phyloP scores from a whole-genome alignment of 2,113 vertebrate genomes.

The Mellivora capensis region DNA sequence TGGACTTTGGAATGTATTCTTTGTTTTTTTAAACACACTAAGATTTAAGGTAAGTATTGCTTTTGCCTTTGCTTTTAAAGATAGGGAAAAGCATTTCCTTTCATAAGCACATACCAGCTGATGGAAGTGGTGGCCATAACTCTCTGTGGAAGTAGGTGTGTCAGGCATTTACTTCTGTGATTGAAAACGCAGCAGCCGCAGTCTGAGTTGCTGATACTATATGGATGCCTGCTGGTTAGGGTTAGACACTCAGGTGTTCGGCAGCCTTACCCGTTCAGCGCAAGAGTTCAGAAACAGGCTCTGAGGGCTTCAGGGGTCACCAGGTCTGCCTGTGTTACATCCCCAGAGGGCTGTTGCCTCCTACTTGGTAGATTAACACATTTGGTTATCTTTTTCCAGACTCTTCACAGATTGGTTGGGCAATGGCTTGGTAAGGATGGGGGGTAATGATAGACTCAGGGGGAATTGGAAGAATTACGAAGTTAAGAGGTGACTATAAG shows the following conservation, averaged over 20 bases:
- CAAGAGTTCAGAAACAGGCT: not conserved
- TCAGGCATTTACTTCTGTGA: not conserved
- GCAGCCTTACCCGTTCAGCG: not conserved
- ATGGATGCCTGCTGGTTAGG: too few species aligned
- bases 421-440: not conserved
- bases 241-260: not conserved
- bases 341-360: not conserved
- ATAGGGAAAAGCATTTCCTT: not conserved
- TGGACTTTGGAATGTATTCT: slow-evolving; percentile 65
- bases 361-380: not conserved
- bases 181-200: not conserved
- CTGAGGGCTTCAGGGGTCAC: not conserved
- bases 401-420: not conserved
- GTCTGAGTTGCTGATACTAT: not conserved
- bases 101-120: not conserved
- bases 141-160: not conserved
- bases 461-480: not conserved
- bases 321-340: not conserved
- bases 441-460: not conserved
- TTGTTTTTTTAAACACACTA: not conserved
- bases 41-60: slow-evolving; percentile 55
- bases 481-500: not conserved
- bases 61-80: slow-evolving; percentile 15
- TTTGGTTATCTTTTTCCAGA: not conserved
- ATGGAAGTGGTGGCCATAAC: not conserved